Conservation (phyloP, 2,113 vertebrate species). For the Australoheros scitulus region DNA sequence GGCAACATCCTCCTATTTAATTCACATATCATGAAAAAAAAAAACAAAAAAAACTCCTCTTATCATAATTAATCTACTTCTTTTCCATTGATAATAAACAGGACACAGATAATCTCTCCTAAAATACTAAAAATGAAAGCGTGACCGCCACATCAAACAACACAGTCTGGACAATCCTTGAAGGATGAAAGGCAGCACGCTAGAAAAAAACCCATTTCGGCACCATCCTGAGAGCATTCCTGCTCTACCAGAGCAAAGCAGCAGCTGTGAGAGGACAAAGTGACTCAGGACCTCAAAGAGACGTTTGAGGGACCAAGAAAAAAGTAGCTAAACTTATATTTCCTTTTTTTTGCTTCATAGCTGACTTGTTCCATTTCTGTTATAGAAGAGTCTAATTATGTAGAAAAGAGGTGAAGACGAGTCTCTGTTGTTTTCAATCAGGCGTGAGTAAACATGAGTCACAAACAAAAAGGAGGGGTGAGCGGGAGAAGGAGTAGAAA, state of each 20-base stretch:
- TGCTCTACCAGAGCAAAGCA: constrained; percentile 18
- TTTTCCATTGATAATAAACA: constrained; percentile 34
- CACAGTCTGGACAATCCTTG: background rate
- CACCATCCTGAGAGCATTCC: constrained; percentile 9
- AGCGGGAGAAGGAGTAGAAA: background rate
- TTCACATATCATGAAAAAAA: background rate
- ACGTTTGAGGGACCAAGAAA: background rate
- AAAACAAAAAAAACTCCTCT: too few relatives aligned
- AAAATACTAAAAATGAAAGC: background rate
- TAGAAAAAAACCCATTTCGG: constrained; percentile 17
- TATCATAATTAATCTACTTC: background rate
- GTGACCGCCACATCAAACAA: constrained; percentile 5
- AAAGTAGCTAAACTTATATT: background rate
- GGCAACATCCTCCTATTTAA: background rate
- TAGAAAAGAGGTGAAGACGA: background rate
- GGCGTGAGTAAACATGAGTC: constrained; percentile 69
- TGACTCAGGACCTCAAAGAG: constrained; percentile 37
- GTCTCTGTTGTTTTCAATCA: constrained; percentile 5
- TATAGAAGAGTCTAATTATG: background rate
- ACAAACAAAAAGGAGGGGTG: constrained; percentile 16
- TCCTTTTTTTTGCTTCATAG: constrained; percentile 6
- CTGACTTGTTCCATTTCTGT: background rate
- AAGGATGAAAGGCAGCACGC: background rate
- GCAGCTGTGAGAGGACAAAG: constrained; percentile 26
- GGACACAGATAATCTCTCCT: constrained; percentile 29